Evolutionary conservation across 2,797 vertebrate genomes (phyloP).

Genomic region (Poliocrania exsul): DNA sequence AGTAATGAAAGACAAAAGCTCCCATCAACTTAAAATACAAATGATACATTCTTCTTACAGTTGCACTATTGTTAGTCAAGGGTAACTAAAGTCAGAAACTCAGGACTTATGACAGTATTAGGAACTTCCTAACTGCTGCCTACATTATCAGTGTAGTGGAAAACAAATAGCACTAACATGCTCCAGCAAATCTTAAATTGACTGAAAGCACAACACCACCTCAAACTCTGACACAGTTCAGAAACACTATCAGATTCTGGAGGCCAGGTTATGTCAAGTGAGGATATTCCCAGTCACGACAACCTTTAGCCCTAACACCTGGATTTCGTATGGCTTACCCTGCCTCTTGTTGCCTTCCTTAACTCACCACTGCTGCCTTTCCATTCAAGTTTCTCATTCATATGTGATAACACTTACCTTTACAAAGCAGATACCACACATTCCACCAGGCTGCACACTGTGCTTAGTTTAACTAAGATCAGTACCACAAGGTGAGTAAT

Average conservation of each 20-base stretch:
- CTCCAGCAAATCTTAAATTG: background rate
- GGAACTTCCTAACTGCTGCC: background rate
- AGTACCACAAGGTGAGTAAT: background rate
- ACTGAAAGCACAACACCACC: background rate
- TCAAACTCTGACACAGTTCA: background rate
- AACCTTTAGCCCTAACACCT: background rate
- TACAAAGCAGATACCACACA: background rate
- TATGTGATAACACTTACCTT: background rate
- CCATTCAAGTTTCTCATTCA: background rate
- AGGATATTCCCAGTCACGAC: background rate
- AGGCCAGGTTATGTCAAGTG: background rate
- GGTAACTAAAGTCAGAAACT: background rate
- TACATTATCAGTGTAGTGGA: background rate
- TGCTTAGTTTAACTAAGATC: background rate
- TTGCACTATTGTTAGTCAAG: background rate
- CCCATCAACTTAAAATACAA: background rate
- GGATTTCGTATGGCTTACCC: background rate
- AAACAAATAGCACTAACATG: background rate
- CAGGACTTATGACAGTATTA: background rate
- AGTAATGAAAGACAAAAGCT: background rate
- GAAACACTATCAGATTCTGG: background rate
- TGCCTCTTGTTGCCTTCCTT: background rate
- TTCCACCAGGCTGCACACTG: background rate
- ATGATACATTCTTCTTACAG: background rate
- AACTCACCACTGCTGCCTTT: background rate